phyloP scores from a whole-genome alignment of 2,888 invertebrate genomes.

The Microplitis manilae region DNA sequence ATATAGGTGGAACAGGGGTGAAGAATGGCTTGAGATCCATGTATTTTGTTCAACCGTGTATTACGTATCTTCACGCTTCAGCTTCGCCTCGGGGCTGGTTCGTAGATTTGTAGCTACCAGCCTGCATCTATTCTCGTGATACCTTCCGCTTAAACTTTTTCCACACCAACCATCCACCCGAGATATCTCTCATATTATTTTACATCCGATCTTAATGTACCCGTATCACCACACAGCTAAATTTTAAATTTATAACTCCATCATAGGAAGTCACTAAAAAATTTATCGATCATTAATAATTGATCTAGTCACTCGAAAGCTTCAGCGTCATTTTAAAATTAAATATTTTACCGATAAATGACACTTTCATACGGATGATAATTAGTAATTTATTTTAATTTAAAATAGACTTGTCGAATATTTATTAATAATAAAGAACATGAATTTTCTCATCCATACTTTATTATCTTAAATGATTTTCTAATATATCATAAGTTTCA shows the following conservation, averaged over 20 bases:
- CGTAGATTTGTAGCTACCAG: slow-evolving; percentile 42
- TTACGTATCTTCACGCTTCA: slow-evolving; percentile 23
- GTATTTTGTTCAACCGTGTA: slow-evolving; percentile 35
- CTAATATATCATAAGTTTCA: too few relatives aligned
- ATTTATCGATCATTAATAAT: too few relatives aligned
- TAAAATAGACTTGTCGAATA: too few relatives aligned
- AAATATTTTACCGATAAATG: too few relatives aligned
- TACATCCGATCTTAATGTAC: neutral
- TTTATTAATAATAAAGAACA: too few relatives aligned
- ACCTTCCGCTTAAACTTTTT: slow-evolving; percentile 20
- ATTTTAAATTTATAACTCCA: neutral
- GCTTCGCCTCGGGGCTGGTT: slow-evolving; percentile 25
- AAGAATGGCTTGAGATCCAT: slow-evolving; percentile 24
- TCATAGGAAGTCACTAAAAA: too few relatives aligned
- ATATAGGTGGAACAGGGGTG: neutral
- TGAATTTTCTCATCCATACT: too few relatives aligned
- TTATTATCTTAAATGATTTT: too few relatives aligned
- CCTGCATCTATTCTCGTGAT: slow-evolving; percentile 30
- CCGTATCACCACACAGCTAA: neutral
- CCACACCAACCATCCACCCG: slow-evolving; percentile 16
- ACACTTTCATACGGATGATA: too few relatives aligned
- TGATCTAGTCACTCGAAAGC: too few relatives aligned
- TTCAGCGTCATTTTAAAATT: too few relatives aligned
- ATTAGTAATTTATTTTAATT: too few relatives aligned
- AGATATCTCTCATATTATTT: neutral